phyloP scores from a whole-genome alignment of 2,113 vertebrate genomes.

The Coptodon rendalli region DNA sequence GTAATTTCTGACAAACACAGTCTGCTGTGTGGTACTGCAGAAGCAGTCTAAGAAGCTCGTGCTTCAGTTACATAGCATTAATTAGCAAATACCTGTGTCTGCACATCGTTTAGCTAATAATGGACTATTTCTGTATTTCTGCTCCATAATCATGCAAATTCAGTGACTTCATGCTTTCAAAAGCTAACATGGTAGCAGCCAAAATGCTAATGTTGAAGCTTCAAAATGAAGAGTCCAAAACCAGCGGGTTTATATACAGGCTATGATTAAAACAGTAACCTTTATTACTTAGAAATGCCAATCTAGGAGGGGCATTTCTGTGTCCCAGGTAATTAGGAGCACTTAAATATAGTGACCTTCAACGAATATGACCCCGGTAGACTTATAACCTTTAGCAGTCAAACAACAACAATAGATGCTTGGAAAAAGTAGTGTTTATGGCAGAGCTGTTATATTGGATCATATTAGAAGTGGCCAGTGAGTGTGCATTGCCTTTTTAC shows the following conservation, averaged over 20 bases:
- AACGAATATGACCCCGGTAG: neutral
- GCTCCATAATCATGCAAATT: neutral
- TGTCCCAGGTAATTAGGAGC: neutral
- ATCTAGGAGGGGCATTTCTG: neutral
- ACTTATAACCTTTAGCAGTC: neutral
- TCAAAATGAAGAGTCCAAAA: neutral
- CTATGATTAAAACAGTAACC: neutral
- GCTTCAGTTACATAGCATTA: neutral
- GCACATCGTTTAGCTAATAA: too few species aligned
- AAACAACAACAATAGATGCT: neutral
- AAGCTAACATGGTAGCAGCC: neutral
- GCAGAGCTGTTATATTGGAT: neutral
- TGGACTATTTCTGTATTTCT: too few species aligned
- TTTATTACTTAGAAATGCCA: neutral
- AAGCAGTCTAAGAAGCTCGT: neutral
- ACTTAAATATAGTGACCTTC: neutral
- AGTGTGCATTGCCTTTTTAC: neutral
- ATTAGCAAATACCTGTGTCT: too few species aligned
- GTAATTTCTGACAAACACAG: neutral
- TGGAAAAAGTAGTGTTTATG: neutral
- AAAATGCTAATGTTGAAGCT: neutral
- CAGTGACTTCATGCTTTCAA: neutral
- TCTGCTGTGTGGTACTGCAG: neutral
- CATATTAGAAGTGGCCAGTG: neutral
- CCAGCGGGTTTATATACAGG: neutral